These are phyloP conservation scores for Holothuria glaberrima DNA, from an alignment of 35 echinoderm and acorn worm genomes.

Conservation along the genomic window DNA sequence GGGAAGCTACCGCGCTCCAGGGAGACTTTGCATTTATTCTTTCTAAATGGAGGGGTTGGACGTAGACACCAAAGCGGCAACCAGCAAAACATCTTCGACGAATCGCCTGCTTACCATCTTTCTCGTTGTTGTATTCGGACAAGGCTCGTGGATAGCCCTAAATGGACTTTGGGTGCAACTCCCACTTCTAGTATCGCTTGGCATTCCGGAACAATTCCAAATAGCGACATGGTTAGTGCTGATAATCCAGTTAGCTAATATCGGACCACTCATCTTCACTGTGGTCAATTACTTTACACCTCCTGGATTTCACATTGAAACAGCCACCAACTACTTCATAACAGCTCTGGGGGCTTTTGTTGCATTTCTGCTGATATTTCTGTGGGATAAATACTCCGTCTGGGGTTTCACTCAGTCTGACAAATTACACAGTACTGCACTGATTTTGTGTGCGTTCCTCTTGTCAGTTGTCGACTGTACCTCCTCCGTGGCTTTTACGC, in stretches of 20 bases:
- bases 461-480: constrained; percentile 88
- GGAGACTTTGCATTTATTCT: too few species aligned
- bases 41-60: too few species aligned
- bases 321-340: constrained; percentile 64
- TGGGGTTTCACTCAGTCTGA: constrained; percentile 8
- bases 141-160: constrained; percentile 61
- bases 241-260: constrained; percentile 62
- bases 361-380: constrained; percentile 64
- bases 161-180: constrained; percentile 74
- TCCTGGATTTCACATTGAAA: constrained; percentile 46
- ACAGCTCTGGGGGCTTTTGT: constrained; percentile 11
- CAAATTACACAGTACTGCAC: constrained; percentile 79
- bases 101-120: not conserved
- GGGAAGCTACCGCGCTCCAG: too few species aligned
- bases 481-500: constrained; percentile 88
- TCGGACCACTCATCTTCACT: constrained; percentile 69
- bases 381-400: constrained; percentile 59
- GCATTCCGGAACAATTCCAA: constrained; percentile 63
- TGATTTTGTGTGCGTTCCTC: constrained; percentile 78
- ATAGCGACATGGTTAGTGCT: constrained; percentile 64
- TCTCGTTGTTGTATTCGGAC: constrained; percentile 41
- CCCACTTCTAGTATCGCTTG: constrained; percentile 55
- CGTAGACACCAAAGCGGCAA: too few species aligned
- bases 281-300: constrained; percentile 44
- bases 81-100: too few species aligned